phyloP scores from a whole-genome alignment of 2,797 vertebrate species.

The Microctenopoma steveboyesi region DNA sequence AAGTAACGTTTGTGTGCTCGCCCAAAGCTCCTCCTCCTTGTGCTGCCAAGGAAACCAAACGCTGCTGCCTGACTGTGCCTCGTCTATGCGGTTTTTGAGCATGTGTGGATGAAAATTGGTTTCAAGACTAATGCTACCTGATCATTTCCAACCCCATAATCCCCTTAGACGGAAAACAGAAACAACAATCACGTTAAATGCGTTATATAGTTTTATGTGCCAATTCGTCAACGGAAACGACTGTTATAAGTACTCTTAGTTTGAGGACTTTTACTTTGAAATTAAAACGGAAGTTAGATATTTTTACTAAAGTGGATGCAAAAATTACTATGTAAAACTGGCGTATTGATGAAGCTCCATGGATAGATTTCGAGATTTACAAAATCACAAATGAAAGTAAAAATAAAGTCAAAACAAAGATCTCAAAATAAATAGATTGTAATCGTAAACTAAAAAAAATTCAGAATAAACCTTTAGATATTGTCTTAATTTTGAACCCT shows the following conservation, averaged over 20 bases:
- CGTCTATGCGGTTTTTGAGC: background rate
- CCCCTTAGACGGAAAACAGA: background rate
- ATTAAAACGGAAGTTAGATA: background rate
- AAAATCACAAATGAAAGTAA: too few relatives aligned
- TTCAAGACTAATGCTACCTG: background rate
- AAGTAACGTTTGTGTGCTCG: background rate
- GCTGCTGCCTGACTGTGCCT: background rate
- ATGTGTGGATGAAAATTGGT: too few relatives aligned
- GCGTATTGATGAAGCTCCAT: too few relatives aligned
- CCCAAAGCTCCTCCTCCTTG: constrained; percentile 27
- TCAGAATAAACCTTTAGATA: too few relatives aligned
- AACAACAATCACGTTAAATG: accelerated
- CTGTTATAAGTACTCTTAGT: background rate
- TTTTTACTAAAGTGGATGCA: background rate
- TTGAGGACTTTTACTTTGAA: constrained; percentile 20
- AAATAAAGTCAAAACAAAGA: too few relatives aligned
- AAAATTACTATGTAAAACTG: too few relatives aligned
- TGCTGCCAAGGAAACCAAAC: constrained; percentile 53
- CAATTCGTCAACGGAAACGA: background rate
- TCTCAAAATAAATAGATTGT: too few relatives aligned
- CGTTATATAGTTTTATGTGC: background rate
- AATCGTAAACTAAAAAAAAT: too few relatives aligned
- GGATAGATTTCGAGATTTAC: too few relatives aligned
- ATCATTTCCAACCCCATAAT: background rate
- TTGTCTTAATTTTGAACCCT: too few relatives aligned